Evolutionary conservation across 2,113 vertebrate genomes (phyloP).

Genomic region (Axis porcinus): DNA sequence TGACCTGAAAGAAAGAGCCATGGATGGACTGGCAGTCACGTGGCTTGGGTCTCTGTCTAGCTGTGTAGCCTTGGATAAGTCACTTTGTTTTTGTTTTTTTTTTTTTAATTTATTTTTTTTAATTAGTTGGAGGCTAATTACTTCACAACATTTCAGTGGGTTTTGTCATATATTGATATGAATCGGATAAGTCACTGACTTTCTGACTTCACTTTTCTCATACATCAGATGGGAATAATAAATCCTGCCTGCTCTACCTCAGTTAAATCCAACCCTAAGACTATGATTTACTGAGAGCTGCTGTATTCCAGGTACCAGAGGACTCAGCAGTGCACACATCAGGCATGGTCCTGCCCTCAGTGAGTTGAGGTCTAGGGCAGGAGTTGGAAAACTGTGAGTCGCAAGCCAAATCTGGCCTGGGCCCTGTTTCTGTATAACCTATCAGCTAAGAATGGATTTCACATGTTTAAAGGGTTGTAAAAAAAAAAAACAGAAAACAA

Average conservation of each 20-base stretch:
- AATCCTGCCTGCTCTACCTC: not conserved
- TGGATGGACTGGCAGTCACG: not conserved
- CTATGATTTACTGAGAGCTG: not conserved
- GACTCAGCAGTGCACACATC: not conserved
- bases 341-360: not conserved
- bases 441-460: not conserved
- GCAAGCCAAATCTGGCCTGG: fast-evolving
- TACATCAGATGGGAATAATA: not conserved
- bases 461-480: not conserved
- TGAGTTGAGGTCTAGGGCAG: not conserved
- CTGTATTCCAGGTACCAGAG: not conserved
- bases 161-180: no score
- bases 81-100: no score
- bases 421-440: not conserved
- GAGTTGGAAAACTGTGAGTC: not conserved
- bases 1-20: not conserved
- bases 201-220: not conserved
- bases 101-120: no score
- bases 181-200: not conserved
- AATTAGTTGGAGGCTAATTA: no score
- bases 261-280: not conserved
- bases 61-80: not conserved
- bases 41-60: not conserved
- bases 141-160: no score
- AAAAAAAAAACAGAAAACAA: not conserved